Percentiles rank a stretch among this genome's conserved stretches.
Evolutionary conservation across 2,888 invertebrate species (phyloP).

Genomic region (Epinotia ramella): DNA sequence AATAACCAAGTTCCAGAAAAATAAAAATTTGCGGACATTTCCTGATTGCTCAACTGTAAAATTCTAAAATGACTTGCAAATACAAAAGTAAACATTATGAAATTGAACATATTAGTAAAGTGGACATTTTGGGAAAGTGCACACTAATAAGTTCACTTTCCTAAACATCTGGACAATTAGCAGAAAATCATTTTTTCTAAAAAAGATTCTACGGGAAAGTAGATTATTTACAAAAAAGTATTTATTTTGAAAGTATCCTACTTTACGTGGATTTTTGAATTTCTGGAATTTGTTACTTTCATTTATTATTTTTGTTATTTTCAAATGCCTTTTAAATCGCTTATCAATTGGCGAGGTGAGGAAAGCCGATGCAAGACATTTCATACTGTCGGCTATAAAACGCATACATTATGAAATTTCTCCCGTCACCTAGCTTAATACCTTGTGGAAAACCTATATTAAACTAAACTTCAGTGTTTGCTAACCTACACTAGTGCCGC

Average conservation of each 20-base stretch:
- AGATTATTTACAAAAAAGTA: neutral
- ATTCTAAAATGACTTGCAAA: neutral
- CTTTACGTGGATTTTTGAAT: neutral
- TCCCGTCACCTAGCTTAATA: too few species aligned
- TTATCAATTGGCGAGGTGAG: too few species aligned
- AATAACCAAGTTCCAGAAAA: neutral
- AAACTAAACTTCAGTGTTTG: slow-evolving; percentile 1
- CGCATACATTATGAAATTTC: too few species aligned
- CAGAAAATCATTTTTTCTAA: neutral
- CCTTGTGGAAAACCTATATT: neutral
- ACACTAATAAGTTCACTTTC: neutral
- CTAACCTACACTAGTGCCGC: neutral
- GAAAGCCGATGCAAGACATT: too few species aligned
- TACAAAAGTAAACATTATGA: neutral
- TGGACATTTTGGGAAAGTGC: slow-evolving; percentile 6
- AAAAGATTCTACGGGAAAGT: neutral
- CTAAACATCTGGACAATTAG: neutral
- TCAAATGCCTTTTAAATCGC: neutral
- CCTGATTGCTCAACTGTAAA: neutral
- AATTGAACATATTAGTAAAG: neutral
- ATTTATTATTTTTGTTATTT: too few species aligned
- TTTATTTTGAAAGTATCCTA: neutral
- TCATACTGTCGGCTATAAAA: too few species aligned
- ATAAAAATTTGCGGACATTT: neutral
- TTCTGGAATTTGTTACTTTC: neutral